Conservation (phyloP, 2,797 vertebrate genomes). For the Sebastes minor region DNA sequence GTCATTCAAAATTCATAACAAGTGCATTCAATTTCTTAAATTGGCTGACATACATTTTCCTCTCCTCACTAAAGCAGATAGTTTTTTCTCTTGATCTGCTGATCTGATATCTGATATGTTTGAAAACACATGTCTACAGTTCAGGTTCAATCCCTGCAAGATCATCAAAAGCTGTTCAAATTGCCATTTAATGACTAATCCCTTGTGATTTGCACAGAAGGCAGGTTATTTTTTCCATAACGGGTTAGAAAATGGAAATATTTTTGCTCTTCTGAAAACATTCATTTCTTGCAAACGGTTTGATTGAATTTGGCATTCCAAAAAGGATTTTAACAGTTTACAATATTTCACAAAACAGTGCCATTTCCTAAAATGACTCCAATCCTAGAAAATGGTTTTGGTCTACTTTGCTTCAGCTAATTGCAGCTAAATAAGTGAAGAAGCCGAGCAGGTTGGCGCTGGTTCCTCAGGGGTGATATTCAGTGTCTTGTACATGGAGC, state of each 20-base stretch:
- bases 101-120: neutral
- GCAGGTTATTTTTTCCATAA: no score
- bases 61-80: neutral
- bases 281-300: neutral
- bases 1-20: neutral
- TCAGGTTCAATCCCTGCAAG: neutral
- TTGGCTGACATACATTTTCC: neutral
- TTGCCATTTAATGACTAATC: neutral
- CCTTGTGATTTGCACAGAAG: neutral
- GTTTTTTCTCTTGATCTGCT: no score
- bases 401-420: neutral
- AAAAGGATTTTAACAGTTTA: neutral
- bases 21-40: neutral
- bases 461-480: neutral
- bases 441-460: neutral
- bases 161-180: neutral
- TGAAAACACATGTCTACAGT: neutral
- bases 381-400: neutral
- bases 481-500: neutral
- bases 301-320: neutral
- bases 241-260: neutral
- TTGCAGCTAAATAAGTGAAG: neutral
- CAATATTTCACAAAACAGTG: neutral
- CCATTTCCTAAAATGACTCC: neutral
- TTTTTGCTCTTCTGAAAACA: neutral